phyloP scores from a whole-genome alignment of 2,113 vertebrate species.

The Scomber scombrus region DNA sequence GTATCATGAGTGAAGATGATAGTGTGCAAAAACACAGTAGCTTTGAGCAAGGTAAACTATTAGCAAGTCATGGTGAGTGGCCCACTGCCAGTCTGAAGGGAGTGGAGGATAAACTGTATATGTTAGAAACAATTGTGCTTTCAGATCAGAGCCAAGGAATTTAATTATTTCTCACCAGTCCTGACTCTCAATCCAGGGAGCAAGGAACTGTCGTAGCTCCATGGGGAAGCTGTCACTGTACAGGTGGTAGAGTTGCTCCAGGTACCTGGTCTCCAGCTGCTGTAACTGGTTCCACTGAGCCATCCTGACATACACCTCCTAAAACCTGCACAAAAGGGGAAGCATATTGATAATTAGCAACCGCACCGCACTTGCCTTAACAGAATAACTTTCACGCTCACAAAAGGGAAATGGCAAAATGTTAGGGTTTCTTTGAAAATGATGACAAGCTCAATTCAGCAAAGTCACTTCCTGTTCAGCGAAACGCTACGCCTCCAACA shows the following conservation, averaged over 20 bases:
- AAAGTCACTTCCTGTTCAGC: slow-evolving; percentile 70
- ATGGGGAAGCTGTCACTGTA: slow-evolving; percentile 99
- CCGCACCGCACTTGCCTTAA: not conserved
- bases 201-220: slow-evolving; percentile 97
- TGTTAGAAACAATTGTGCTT: not conserved
- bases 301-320: slow-evolving; percentile 85
- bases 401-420: slow-evolving; percentile 27
- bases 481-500: slow-evolving; percentile 38
- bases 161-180: slow-evolving; percentile 88
- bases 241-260: slow-evolving; percentile 98
- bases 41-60: not conserved
- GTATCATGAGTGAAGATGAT: not conserved
- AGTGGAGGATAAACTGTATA: not conserved
- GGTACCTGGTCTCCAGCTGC: slow-evolving; percentile 95
- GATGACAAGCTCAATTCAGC: slow-evolving; percentile 19
- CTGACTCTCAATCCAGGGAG: slow-evolving; percentile 98
- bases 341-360: not conserved
- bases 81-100: not conserved
- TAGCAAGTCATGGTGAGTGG: slow-evolving; percentile 6
- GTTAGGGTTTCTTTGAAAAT: slow-evolving; percentile 45
- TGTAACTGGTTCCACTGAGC: slow-evolving; percentile 99
- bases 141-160: not conserved
- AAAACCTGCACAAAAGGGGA: slow-evolving; percentile 24
- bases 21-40: not conserved
- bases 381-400: not conserved